Conservation (phyloP, 2,888 invertebrate species). For the Minunthozetes semirufus region DNA sequence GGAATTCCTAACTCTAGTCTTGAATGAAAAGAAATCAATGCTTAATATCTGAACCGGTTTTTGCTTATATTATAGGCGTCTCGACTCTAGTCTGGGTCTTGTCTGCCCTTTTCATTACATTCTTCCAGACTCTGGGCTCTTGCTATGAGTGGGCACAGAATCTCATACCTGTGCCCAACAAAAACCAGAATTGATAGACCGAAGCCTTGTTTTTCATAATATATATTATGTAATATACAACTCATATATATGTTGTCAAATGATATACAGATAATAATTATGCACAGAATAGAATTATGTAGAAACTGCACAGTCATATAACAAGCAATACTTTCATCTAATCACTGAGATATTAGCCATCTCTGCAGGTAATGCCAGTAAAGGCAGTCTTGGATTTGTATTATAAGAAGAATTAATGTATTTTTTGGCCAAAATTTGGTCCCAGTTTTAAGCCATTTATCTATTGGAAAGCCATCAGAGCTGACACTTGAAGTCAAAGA, state of each 20-base stretch:
- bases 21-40: neutral
- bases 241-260: too few species aligned
- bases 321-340: too few species aligned
- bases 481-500: neutral
- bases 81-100: conserved; percentile 4
- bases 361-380: too few species aligned
- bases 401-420: too few species aligned
- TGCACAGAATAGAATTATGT: too few species aligned
- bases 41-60: conserved; percentile 17
- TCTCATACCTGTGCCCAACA: neutral
- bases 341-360: too few species aligned
- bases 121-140: neutral
- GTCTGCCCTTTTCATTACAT: conserved; percentile 7
- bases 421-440: too few species aligned
- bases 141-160: neutral
- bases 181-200: neutral
- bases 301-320: too few species aligned
- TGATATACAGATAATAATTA: too few species aligned
- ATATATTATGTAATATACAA: neutral
- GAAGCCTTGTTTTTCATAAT: neutral
- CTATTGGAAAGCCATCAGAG: too few species aligned
- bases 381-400: too few species aligned
- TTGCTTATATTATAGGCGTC: neutral
- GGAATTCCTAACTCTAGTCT: neutral
- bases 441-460: too few species aligned